Percentiles rank a stretch among this genome's conserved stretches.
Evolutionary conservation across 1,140 invertebrate genomes (phyloP).

Genomic region (Drosophila nannoptera): DNA sequence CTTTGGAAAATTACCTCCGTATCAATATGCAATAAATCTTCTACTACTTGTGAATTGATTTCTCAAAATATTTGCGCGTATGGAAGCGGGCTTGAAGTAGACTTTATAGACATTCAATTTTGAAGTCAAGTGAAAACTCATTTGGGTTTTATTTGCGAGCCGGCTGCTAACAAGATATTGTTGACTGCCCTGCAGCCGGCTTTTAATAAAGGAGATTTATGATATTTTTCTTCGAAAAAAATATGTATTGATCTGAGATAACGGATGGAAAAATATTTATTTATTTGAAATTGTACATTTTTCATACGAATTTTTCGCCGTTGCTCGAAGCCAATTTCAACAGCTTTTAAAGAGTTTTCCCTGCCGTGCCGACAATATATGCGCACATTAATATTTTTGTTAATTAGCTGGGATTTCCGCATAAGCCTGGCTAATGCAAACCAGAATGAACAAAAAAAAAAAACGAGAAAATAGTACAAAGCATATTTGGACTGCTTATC

Average conservation of each 20-base stretch:
- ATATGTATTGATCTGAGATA: slow-evolving; percentile 10
- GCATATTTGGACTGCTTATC: slow-evolving; percentile 59
- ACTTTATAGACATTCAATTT: background rate
- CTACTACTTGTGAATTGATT: no score
- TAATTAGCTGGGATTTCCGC: slow-evolving; percentile 23
- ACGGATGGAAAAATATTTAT: slow-evolving; percentile 4
- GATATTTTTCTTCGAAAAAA: slow-evolving; percentile 10
- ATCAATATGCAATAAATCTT: no score
- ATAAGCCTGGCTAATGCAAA: slow-evolving; percentile 2
- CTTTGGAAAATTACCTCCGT: no score
- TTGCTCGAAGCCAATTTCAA: slow-evolving; percentile 14
- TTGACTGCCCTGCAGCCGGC: background rate
- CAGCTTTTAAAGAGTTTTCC: slow-evolving; percentile 15
- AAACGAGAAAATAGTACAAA: background rate
- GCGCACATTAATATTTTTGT: slow-evolving; percentile 6
- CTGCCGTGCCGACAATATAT: no score
- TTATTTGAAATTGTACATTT: slow-evolving; percentile 5
- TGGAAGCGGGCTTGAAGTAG: no score
- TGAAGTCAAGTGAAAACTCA: background rate
- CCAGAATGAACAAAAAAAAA: slow-evolving; percentile 17
- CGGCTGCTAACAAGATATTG: slow-evolving; percentile 1
- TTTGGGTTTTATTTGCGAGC: background rate
- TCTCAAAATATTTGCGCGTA: no score
- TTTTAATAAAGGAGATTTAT: slow-evolving; percentile 27
- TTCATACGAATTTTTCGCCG: slow-evolving; percentile 14